Percentiles rank a stretch among this genome's conserved stretches.
Evolutionary conservation across 2,797 vertebrate genomes (phyloP).

Genomic region (Odontamblyopus rebecca): DNA sequence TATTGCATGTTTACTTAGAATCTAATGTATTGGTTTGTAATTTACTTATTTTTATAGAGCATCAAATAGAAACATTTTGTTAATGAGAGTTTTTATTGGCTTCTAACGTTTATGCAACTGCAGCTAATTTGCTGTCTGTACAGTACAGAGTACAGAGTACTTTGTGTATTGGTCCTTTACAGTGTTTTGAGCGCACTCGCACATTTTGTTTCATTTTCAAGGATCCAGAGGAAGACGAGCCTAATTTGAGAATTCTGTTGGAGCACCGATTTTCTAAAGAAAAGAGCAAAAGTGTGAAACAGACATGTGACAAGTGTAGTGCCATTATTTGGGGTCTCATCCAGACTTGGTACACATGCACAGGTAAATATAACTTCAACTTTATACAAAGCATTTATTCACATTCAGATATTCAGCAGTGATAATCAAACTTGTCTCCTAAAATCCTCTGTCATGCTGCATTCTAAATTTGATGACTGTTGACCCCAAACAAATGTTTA

Average conservation of each 20-base stretch:
- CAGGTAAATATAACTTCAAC: constrained; percentile 80
- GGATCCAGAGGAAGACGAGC: constrained; percentile 95
- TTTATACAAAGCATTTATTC: neutral
- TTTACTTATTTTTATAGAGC: neutral
- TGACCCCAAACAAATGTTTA: neutral
- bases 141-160: too few relatives aligned
- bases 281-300: constrained; percentile 97
- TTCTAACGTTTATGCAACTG: neutral
- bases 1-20: neutral
- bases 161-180: neutral
- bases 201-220: constrained; percentile 45
- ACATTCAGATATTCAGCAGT: neutral
- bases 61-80: neutral
- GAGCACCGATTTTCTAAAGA: constrained; percentile 97
- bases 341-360: constrained; percentile 98
- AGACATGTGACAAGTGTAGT: constrained; percentile 95
- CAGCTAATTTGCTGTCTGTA: neutral
- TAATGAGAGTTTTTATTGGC: neutral
- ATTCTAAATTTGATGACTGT: neutral
- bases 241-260: constrained; percentile 87
- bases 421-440: too few relatives aligned
- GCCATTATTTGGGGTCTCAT: constrained; percentile 96
- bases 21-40: neutral
- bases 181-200: neutral
- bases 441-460: neutral